Percentiles rank a stretch among this genome's conserved stretches.
Conservation (phyloP, 2,888 invertebrate species). For the Volucella zonaria region DNA sequence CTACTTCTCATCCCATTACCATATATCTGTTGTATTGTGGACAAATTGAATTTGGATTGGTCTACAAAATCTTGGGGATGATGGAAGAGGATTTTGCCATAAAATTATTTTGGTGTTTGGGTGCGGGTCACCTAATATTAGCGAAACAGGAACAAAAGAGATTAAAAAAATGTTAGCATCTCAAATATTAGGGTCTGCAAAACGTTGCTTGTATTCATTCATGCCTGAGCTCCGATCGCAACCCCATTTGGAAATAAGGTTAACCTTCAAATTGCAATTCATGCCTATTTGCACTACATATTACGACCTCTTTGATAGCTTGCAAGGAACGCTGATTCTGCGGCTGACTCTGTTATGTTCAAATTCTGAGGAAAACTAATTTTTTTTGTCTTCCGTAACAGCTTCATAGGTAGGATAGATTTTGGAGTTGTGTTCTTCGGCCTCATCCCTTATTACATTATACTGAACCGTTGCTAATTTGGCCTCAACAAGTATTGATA, state of each 20-base stretch:
- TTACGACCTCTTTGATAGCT: background rate
- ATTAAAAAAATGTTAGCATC: conserved; percentile 19
- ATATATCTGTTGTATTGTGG: conserved; percentile 18
- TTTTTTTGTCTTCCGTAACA: background rate
- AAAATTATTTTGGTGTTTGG: conserved; percentile 10
- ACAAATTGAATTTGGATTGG: conserved; percentile 27
- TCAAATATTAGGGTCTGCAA: conserved; percentile 7
- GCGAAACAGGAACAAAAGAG: conserved; percentile 9
- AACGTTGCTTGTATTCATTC: conserved; percentile 4
- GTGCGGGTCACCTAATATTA: conserved; percentile 8
- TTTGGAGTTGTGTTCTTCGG: background rate
- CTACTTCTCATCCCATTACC: background rate
- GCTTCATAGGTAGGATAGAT: background rate
- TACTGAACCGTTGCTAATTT: background rate
- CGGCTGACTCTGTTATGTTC: background rate
- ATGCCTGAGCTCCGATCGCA: background rate
- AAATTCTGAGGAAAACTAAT: background rate
- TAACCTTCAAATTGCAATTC: background rate
- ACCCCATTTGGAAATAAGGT: background rate
- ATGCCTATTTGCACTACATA: background rate
- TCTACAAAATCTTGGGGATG: conserved; percentile 35
- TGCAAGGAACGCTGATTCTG: background rate
- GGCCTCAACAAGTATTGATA: background rate
- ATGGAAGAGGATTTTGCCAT: conserved; percentile 29
- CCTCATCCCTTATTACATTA: conserved; percentile 1